Evolutionary conservation across 2,113 vertebrate genomes (phyloP).

Genomic region (Neodontobutis hainanensis): DNA sequence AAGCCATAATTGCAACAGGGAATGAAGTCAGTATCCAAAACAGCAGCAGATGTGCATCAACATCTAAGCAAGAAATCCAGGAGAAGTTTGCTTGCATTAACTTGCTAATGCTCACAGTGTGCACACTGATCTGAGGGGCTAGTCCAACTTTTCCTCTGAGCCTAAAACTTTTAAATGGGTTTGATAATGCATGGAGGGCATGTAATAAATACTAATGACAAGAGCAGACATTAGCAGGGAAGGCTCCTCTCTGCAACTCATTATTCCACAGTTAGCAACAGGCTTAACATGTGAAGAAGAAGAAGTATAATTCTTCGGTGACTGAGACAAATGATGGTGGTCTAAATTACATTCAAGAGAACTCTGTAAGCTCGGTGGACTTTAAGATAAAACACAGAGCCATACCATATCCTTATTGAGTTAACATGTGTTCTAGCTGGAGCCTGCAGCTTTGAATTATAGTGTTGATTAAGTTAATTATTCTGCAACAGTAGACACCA

Average conservation of each 20-base stretch:
- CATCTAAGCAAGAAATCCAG: constrained; percentile 18
- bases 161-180: constrained; percentile 64
- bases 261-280: constrained; percentile 61
- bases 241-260: constrained; percentile 40
- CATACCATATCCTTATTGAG: constrained; percentile 18
- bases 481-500: constrained; percentile 20
- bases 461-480: constrained; percentile 43
- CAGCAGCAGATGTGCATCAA: constrained; percentile 46
- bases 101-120: constrained; percentile 28
- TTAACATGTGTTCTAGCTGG: constrained; percentile 22
- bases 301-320: constrained; percentile 49
- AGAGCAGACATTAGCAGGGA: constrained; percentile 62
- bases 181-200: constrained; percentile 58
- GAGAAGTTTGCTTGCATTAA: constrained; percentile 14
- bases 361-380: constrained; percentile 43
- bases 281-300: constrained; percentile 42
- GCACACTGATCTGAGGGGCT: constrained; percentile 19
- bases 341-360: constrained; percentile 56
- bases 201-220: constrained; percentile 72
- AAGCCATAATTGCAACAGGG: constrained; percentile 62
- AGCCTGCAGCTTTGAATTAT: constrained; percentile 42
- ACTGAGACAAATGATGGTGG: constrained; percentile 65
- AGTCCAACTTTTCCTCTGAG: constrained; percentile 36
- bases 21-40: constrained; percentile 42
- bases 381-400: constrained; percentile 10